Conservation (phyloP, 1,140 invertebrate genomes). For the Leucophenga varia region DNA sequence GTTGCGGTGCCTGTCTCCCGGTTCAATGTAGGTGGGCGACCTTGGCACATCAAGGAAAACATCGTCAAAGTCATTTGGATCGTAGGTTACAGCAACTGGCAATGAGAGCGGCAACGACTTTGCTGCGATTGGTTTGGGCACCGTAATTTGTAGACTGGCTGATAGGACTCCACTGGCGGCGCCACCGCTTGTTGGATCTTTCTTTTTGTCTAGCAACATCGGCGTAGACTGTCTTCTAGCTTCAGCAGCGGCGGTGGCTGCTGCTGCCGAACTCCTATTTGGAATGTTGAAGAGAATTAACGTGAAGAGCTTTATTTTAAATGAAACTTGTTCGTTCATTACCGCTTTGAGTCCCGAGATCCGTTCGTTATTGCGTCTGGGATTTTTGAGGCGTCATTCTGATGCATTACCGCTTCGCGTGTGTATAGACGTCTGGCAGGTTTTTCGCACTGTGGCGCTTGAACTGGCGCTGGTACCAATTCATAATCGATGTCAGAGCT, state of each 20-base stretch:
- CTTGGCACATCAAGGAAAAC: background rate
- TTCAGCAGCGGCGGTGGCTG: background rate
- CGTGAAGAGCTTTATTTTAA: too few species aligned
- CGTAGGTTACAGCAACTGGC: too few species aligned
- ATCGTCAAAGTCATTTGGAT: too few species aligned
- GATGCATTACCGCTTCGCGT: slow-evolving; percentile 71
- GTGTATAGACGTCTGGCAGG: slow-evolving; percentile 60
- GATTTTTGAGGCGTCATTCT: slow-evolving; percentile 54
- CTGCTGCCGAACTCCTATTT: background rate
- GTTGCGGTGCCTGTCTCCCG: background rate
- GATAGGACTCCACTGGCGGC: slow-evolving; percentile 74
- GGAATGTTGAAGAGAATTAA: background rate
- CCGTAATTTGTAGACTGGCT: slow-evolving; percentile 76
- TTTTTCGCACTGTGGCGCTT: background rate
- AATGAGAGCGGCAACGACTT: background rate
- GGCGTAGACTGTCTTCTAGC: slow-evolving; percentile 23
- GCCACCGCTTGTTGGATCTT: too few species aligned
- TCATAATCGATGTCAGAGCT: background rate
- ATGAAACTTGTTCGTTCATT: too few species aligned
- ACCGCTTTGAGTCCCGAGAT: slow-evolving; percentile 4
- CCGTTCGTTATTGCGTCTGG: slow-evolving; percentile 2
- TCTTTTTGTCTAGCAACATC: slow-evolving; percentile 8
- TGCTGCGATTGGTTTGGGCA: slow-evolving; percentile 55
- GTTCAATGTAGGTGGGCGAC: background rate
- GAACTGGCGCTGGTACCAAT: background rate